Evolutionary conservation across 2,888 invertebrate species (phyloP).

Genomic region (Aethes cnicana): DNA sequence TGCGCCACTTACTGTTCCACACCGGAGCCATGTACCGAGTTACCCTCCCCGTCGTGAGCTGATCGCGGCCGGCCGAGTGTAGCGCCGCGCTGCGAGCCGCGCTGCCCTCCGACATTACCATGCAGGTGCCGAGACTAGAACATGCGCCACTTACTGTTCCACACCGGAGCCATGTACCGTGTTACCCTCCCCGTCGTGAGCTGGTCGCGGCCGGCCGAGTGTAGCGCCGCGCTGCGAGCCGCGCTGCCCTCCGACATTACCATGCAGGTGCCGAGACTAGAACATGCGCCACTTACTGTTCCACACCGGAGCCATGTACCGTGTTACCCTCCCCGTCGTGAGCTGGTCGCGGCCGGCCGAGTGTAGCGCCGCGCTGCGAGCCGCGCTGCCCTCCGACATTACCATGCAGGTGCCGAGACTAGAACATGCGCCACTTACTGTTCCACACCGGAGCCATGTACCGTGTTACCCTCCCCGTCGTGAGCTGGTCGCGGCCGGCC

Average conservation of each 20-base stretch:
- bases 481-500: too few relatives aligned
- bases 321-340: slow-evolving; percentile 87
- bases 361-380: slow-evolving; percentile 87
- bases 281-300: slow-evolving; percentile 89
- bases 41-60: slow-evolving; percentile 86
- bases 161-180: slow-evolving; percentile 88
- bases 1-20: slow-evolving; percentile 89
- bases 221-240: slow-evolving; percentile 87
- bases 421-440: too few relatives aligned
- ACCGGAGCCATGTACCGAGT: slow-evolving; percentile 90
- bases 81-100: slow-evolving; percentile 87
- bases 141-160: slow-evolving; percentile 89
- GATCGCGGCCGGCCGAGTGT: slow-evolving; percentile 86
- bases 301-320: slow-evolving; percentile 88
- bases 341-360: slow-evolving; percentile 85
- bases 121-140: slow-evolving; percentile 87
- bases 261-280: slow-evolving; percentile 87
- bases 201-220: slow-evolving; percentile 85
- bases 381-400: slow-evolving; percentile 88
- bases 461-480: too few relatives aligned
- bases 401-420: slow-evolving; percentile 87
- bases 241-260: slow-evolving; percentile 89
- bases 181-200: slow-evolving; percentile 87
- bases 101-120: slow-evolving; percentile 88
- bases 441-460: too few relatives aligned